phyloP scores from a whole-genome alignment of 2,888 invertebrate genomes.

The Eudemis profundana region DNA sequence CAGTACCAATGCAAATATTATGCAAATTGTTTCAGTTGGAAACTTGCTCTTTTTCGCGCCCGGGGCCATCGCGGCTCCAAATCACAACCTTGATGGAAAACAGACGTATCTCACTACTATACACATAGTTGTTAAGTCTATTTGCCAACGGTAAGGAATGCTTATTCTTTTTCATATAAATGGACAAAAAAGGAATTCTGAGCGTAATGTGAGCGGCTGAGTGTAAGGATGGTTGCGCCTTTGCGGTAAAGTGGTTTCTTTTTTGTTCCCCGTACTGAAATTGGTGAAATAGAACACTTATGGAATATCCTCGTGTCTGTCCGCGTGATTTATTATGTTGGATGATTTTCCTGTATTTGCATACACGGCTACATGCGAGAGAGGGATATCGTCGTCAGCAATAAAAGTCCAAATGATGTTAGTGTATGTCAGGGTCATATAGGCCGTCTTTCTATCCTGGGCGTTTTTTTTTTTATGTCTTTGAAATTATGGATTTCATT shows the following conservation, averaged over 20 bases:
- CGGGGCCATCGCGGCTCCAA: constrained; percentile 44
- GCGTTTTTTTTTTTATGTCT: too few species aligned
- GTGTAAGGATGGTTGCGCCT: constrained; percentile 9
- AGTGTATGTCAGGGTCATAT: too few species aligned
- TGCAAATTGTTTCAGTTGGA: constrained; percentile 61
- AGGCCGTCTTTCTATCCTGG: too few species aligned
- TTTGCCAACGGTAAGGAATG: background rate
- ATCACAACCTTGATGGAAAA: background rate
- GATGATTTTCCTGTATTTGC: too few species aligned
- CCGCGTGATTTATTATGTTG: too few species aligned
- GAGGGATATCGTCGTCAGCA: too few species aligned
- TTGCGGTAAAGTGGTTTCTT: constrained; percentile 3
- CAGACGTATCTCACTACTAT: constrained; percentile 3
- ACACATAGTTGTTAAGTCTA: background rate
- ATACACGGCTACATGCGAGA: too few species aligned
- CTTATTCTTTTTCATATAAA: constrained; percentile 39
- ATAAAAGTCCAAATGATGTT: too few species aligned
- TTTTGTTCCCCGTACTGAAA: background rate
- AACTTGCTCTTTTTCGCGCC: constrained; percentile 56
- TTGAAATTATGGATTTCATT: too few species aligned
- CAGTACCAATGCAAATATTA: constrained; percentile 65
- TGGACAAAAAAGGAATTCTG: constrained; percentile 24
- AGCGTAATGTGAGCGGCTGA: constrained; percentile 17
- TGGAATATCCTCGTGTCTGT: background rate
- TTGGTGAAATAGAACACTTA: background rate